phyloP scores from a whole-genome alignment of 2,797 vertebrate genomes.

The Morus bassanus region DNA sequence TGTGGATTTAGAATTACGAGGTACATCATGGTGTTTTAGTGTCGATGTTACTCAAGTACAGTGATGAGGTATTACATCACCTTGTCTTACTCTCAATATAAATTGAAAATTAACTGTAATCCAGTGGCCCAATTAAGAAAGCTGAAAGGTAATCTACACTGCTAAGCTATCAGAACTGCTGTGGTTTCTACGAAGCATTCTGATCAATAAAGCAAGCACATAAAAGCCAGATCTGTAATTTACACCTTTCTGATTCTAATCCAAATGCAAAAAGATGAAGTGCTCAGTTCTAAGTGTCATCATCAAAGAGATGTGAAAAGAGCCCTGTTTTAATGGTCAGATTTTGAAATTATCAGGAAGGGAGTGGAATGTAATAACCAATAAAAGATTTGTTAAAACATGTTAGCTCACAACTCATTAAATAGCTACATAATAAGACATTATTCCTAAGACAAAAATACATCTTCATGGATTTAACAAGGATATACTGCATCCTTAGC shows the following conservation, averaged over 20 bases:
- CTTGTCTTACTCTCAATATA: slow-evolving; percentile 41
- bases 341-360: slow-evolving; percentile 53
- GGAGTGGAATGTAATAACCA: not conserved
- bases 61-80: not conserved
- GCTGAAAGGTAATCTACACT: slow-evolving; percentile 30
- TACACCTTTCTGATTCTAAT: slow-evolving; percentile 44
- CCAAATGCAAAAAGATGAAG: slow-evolving; percentile 50
- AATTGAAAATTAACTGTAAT: slow-evolving; percentile 63
- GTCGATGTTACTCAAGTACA: not conserved
- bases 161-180: not conserved
- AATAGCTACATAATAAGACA: not conserved
- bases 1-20: slow-evolving; percentile 15
- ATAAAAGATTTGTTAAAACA: slow-evolving; percentile 58
- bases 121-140: slow-evolving; percentile 63
- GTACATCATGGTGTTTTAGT: not conserved
- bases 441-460: slow-evolving; percentile 26
- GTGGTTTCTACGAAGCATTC: not conserved
- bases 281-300: slow-evolving; percentile 24
- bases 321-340: slow-evolving; percentile 47
- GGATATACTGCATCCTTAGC: not conserved
- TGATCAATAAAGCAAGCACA: slow-evolving; percentile 61
- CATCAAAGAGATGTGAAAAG: slow-evolving; percentile 37
- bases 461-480: not conserved
- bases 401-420: slow-evolving; percentile 43
- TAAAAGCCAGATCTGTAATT: slow-evolving; percentile 66